Conservation (phyloP, 2,113 vertebrate genomes). For the Salminus brasiliensis region DNA sequence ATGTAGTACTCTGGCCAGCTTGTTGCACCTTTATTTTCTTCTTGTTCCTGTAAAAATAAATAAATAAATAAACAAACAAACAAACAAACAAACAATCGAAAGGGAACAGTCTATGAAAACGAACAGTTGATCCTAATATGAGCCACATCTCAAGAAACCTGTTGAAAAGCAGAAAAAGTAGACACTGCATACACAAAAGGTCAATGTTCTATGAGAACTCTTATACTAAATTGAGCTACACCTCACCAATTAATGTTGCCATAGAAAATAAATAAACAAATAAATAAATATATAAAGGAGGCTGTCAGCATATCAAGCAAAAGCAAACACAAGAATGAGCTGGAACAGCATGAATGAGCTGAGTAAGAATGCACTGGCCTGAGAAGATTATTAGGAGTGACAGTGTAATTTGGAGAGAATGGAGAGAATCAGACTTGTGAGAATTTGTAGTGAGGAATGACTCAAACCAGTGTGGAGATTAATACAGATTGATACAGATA, state of each 20-base stretch:
- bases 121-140: neutral
- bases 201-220: neutral
- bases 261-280: too few relatives aligned
- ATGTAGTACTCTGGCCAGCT: slow-evolving; percentile 99
- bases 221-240: slow-evolving; percentile 1
- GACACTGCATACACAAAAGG: neutral
- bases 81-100: neutral
- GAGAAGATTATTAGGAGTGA: slow-evolving; percentile 33
- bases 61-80: slow-evolving; percentile 35
- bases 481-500: neutral
- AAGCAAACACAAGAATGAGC: slow-evolving; percentile 2
- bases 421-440: slow-evolving; percentile 3
- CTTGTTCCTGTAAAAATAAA: slow-evolving; percentile 84
- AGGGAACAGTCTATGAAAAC: neutral
- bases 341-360: slow-evolving; percentile 1
- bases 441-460: neutral
- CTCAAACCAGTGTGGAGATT: neutral
- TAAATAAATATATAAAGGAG: too few relatives aligned
- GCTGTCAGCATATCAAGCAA: neutral
- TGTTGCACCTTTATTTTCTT: slow-evolving; percentile 98
- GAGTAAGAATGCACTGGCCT: slow-evolving; percentile 11
- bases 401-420: neutral
- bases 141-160: neutral
- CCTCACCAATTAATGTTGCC: slow-evolving; percentile 12
- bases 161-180: neutral